A percentile compares a stretch with the other conserved stretches of the same genome.
Evolutionary conservation across 2,113 vertebrate genomes (phyloP).

Genomic region (Manacus vitellinus): DNA sequence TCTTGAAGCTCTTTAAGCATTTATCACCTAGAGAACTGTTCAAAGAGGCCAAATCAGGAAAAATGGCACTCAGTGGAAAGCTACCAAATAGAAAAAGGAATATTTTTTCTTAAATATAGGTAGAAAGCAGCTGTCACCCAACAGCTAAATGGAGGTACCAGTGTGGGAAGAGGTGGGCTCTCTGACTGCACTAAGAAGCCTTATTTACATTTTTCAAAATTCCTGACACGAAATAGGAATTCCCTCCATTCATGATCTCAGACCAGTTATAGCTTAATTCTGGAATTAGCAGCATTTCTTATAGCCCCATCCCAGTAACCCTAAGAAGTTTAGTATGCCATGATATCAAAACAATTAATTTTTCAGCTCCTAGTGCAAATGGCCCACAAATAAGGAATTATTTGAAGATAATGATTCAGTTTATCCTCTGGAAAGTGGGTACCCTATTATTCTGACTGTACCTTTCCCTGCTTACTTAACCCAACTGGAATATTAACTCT

Average conservation of each 20-base stretch:
- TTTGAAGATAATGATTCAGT: neutral
- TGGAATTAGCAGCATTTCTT: neutral
- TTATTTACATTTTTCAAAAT: neutral
- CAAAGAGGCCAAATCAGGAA: neutral
- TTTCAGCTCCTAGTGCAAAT: neutral
- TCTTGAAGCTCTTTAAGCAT: neutral
- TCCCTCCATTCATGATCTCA: neutral
- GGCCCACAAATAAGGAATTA: neutral
- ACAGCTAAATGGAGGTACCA: neutral
- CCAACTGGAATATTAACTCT: neutral
- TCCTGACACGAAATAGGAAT: neutral
- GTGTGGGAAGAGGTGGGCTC: neutral
- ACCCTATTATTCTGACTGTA: neutral
- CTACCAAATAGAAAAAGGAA: neutral
- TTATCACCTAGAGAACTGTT: neutral
- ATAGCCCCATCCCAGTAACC: neutral
- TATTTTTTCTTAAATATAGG: neutral
- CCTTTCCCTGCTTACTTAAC: neutral
- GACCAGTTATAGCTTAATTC: neutral
- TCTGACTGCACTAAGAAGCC: neutral
- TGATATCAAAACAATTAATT: neutral
- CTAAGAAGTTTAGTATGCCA: neutral
- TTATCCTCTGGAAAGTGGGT: neutral
- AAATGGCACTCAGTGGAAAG: neutral
- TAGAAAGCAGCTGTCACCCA: neutral